A percentile compares a stretch with the other conserved stretches of the same genome.
Conservation (phyloP, 2,888 invertebrate genomes). For the Eurois occulta region DNA sequence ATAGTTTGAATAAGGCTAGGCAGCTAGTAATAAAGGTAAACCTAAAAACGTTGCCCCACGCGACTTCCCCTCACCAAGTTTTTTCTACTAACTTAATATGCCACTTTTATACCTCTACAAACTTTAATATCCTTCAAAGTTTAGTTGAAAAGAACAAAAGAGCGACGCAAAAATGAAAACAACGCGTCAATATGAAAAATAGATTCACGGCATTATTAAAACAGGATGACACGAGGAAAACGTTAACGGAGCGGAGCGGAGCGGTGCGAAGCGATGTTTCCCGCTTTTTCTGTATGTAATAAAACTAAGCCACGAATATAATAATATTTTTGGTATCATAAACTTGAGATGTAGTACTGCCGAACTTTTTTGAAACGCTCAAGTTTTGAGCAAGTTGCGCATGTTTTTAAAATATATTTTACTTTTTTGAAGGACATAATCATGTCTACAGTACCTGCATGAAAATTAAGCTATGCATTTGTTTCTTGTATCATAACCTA, state of each 20-base stretch:
- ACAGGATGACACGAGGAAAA: slow-evolving; percentile 34
- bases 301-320: slow-evolving; percentile 20
- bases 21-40: neutral
- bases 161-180: slow-evolving; percentile 29
- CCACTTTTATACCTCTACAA: slow-evolving; percentile 3
- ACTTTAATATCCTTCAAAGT: slow-evolving; percentile 25
- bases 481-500: neutral
- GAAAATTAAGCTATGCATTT: neutral
- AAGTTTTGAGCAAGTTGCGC: neutral
- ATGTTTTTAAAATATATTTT: neutral
- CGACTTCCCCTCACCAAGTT: neutral
- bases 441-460: neutral
- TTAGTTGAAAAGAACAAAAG: slow-evolving; percentile 25
- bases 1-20: neutral
- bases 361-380: neutral
- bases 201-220: slow-evolving; percentile 33
- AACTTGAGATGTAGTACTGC: neutral
- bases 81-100: neutral
- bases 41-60: neutral
- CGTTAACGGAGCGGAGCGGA: neutral
- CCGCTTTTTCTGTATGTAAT: slow-evolving; percentile 1
- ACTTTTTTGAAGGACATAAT: neutral
- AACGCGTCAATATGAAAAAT: slow-evolving; percentile 46
- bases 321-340: slow-evolving; percentile 14
- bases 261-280: neutral